Conservation (phyloP, 1,140 invertebrate genomes). For the Geopemphigus sp. region DNA sequence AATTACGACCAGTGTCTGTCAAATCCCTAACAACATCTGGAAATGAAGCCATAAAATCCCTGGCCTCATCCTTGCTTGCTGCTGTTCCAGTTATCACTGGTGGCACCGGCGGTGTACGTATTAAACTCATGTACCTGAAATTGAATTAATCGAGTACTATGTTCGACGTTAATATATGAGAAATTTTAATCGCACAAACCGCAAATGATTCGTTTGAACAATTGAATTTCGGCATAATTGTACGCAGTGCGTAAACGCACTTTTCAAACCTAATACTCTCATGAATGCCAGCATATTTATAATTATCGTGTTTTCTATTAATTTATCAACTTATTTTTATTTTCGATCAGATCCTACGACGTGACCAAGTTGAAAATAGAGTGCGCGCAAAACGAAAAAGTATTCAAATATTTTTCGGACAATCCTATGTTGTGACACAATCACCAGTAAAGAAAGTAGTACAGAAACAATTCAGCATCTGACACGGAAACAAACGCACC, state of each 20-base stretch:
- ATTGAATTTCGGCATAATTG: not conserved
- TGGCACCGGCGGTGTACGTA: constrained; percentile 53
- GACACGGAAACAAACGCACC: too few species aligned
- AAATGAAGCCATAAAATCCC: constrained; percentile 83
- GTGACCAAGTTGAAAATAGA: too few species aligned
- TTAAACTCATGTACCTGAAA: constrained; percentile 6
- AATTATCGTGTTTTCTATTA: not conserved
- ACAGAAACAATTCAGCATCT: too few species aligned
- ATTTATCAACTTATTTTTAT: too few species aligned
- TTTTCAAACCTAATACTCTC: not conserved
- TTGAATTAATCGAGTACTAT: not conserved
- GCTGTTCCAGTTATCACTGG: constrained; percentile 63
- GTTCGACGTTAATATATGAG: not conserved
- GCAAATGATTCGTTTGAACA: not conserved
- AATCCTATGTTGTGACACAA: too few species aligned
- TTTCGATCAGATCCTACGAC: too few species aligned
- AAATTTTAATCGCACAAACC: not conserved
- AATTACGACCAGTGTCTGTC: constrained; percentile 68
- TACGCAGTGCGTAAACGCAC: not conserved
- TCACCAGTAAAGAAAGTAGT: too few species aligned
- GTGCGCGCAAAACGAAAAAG: too few species aligned
- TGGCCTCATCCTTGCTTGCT: constrained; percentile 72
- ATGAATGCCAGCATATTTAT: not conserved
- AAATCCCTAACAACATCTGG: constrained; percentile 80
- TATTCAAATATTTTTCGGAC: too few species aligned